Evolutionary conservation across 1,140 invertebrate species (phyloP).

Genomic region (Heliconius congener): DNA sequence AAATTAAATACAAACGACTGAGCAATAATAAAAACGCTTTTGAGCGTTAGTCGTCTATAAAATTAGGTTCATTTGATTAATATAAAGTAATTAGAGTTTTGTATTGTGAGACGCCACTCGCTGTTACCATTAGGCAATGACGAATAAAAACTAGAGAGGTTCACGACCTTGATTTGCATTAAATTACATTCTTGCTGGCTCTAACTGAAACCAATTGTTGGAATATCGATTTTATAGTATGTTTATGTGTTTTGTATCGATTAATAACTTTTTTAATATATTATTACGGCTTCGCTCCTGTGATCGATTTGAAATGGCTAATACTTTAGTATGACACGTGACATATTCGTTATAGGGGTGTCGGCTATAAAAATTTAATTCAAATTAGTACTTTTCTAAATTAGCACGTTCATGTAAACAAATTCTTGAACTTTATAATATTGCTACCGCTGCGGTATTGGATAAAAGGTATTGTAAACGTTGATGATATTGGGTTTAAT

Average conservation of each 20-base stretch:
- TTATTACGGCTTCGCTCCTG: too few species aligned
- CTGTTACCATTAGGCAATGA: conserved; percentile 25
- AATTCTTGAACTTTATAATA: too few species aligned
- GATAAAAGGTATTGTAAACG: too few species aligned
- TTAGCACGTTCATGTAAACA: too few species aligned
- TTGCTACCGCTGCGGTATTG: too few species aligned
- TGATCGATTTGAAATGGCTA: too few species aligned
- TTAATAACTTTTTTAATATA: neutral
- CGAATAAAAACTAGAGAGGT: conserved; percentile 30
- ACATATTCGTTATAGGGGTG: too few species aligned
- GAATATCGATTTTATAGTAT: conserved; percentile 8
- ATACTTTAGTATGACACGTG: too few species aligned
- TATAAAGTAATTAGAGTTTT: conserved; percentile 16
- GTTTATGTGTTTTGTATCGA: neutral
- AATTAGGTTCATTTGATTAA: conserved; percentile 16
- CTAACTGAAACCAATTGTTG: conserved; percentile 11
- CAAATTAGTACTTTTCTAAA: too few species aligned
- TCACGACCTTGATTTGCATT: conserved; percentile 49
- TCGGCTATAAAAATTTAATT: too few species aligned
- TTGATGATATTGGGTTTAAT: too few species aligned
- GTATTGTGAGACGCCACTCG: conserved; percentile 14
- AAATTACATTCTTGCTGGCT: conserved; percentile 29
- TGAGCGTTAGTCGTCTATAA: conserved; percentile 1
- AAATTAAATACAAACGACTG: neutral
- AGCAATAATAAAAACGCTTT: neutral